Base-by-base conservation (phyloP, 2,888 invertebrate species). In the Papilio gigon region DNA sequence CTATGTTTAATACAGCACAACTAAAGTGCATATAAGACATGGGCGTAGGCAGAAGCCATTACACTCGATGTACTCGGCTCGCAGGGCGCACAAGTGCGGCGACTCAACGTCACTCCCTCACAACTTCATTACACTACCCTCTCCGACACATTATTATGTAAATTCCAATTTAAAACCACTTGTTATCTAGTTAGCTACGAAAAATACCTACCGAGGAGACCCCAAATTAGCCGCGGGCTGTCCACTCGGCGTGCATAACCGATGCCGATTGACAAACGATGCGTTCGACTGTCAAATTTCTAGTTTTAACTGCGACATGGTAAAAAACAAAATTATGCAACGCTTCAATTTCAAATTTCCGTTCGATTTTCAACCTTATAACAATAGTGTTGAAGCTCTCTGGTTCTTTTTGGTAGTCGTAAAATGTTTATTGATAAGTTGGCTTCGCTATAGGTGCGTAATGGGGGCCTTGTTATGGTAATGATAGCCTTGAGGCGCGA, bases 131-230 rank as follows among this genome's bases (percentile, higher is more conserved):
- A 82, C 75, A 68, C 70, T 72, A 74, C 79, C 77, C 78, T 81
- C 83, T 77, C 81, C 79, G 78, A 71, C 80, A 75, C 83, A 89
- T 90, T 89, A 90, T 90, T 89, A 92, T 92, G 91, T 86, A 91
- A 88, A 92, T 91, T 85, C 84, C 88, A 91, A 92, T 92, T 92
- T 90, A 84, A 90, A 91, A 89, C 91, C 91, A 91, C 91, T 92
- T 90, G 91, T 92, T 92, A 92, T 90, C 90, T 91, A 91, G 91
- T 92, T 92, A 92, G 89, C 79, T 81, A 82, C 85, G 86, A 90
- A 89, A 90, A 92, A 92, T 90, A 89, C 89, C 90, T 90, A 89
- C 82, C 81, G 65, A 53, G 64, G 81, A 76, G 77, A 81, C 86
- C 86, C 90, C 79, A 84, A 83, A 85, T 86, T 88, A 85, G 90